Conservation (phyloP, 2,113 vertebrate species). For the Mastomys coucha region DNA sequence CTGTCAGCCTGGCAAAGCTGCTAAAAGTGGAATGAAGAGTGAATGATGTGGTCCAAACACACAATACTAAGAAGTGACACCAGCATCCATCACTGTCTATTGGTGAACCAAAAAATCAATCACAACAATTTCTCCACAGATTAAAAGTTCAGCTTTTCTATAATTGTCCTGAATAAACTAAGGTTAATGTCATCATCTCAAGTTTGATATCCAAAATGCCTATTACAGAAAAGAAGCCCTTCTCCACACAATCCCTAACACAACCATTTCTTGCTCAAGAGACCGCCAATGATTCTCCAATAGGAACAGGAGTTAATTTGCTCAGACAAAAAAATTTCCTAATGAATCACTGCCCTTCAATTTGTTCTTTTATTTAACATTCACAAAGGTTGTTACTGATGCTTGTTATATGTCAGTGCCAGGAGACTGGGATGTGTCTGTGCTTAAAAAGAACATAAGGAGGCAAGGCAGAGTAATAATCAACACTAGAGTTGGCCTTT, state of each 20-base stretch:
- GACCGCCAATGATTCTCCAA: conserved; percentile 61
- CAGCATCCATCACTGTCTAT: not conserved
- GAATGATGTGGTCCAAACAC: conserved; percentile 31
- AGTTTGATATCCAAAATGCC: conserved; percentile 51
- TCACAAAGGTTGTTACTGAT: conserved; percentile 84
- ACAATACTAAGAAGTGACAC: conserved; percentile 20
- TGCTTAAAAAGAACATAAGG: conserved; percentile 74
- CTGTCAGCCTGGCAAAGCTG: not conserved
- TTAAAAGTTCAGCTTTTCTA: not conserved
- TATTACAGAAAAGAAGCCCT: conserved; percentile 6
- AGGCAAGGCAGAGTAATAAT: not conserved
- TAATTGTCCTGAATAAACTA: conserved; percentile 24
- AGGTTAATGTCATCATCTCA: conserved; percentile 2
- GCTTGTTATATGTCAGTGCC: conserved; percentile 78
- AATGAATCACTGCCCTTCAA: conserved; percentile 86
- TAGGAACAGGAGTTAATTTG: conserved; percentile 79
- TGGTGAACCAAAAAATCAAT: conserved; percentile 7
- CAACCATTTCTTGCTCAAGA: not conserved
- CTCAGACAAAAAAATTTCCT: conserved; percentile 68
- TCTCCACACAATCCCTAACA: conserved; percentile 43
- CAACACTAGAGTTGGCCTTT: conserved; percentile 64
- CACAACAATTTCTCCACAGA: not conserved
- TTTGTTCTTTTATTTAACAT: conserved; percentile 86
- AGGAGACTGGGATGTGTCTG: conserved; percentile 72
- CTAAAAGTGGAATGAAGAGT: conserved; percentile 41